Conservation (phyloP, 2,888 invertebrate species). For the Xanthorhoe designata region DNA sequence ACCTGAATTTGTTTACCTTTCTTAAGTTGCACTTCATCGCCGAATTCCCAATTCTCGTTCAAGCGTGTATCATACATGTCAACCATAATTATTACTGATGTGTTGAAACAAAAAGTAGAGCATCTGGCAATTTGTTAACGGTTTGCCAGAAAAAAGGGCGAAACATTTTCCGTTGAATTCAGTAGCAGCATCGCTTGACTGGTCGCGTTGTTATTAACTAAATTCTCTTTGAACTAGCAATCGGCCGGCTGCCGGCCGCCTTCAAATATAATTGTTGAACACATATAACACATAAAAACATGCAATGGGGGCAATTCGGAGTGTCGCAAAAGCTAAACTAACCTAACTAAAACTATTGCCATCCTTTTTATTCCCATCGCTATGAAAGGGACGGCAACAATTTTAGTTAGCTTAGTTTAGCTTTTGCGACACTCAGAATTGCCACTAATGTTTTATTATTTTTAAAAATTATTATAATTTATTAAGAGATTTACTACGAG, state of each 20-base stretch:
- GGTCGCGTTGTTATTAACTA: conserved; percentile 48
- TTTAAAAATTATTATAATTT: too few relatives aligned
- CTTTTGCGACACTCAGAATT: too few relatives aligned
- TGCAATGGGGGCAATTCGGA: too few relatives aligned
- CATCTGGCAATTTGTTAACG: conserved; percentile 80
- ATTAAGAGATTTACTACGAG: too few relatives aligned
- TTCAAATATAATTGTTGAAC: not conserved
- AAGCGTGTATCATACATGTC: conserved; percentile 69
- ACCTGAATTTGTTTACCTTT: conserved; percentile 40
- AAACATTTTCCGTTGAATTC: conserved; percentile 74
- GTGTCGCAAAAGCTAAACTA: too few relatives aligned
- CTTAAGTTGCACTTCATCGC: conserved; percentile 44
- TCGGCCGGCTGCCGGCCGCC: too few relatives aligned
- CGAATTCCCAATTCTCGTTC: conserved; percentile 63
- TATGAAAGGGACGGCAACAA: too few relatives aligned
- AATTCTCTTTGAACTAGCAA: not conserved
- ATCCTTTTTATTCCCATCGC: too few relatives aligned
- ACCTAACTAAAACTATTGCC: too few relatives aligned
- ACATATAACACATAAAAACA: too few relatives aligned
- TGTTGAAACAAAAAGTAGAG: conserved; percentile 75
- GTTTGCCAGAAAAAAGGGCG: conserved; percentile 69
- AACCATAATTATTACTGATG: conserved; percentile 68
- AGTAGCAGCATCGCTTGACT: conserved; percentile 76
- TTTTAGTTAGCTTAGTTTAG: too few relatives aligned
- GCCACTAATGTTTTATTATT: too few relatives aligned